These are phyloP conservation scores for Parochlus steinenii DNA, from an alignment of 2,888 invertebrate genomes.

Conservation along the genomic window DNA sequence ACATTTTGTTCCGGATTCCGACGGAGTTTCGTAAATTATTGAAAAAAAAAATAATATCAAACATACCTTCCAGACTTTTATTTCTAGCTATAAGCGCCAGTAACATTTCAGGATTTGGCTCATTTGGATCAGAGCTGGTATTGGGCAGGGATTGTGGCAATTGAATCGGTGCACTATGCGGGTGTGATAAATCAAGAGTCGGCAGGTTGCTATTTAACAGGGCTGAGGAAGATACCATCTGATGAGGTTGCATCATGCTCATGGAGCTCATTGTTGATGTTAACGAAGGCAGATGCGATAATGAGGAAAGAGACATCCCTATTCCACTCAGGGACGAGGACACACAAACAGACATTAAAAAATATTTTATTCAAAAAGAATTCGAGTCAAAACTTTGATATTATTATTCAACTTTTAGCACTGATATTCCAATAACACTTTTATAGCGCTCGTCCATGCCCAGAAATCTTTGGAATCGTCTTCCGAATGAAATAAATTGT, in stretches of 20 bases:
- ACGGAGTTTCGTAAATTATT: slow-evolving; percentile 10
- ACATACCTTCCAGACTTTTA: slow-evolving; percentile 76
- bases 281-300: slow-evolving; percentile 16
- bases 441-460: no score
- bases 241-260: slow-evolving; percentile 27
- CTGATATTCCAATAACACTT: no score
- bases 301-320: slow-evolving; percentile 6
- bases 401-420: no score
- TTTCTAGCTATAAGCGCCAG: slow-evolving; percentile 71
- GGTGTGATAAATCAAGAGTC: slow-evolving; percentile 27
- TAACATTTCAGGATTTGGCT: slow-evolving; percentile 70
- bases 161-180: slow-evolving; percentile 15
- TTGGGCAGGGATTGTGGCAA: slow-evolving; percentile 7
- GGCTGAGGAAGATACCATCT: slow-evolving; percentile 19
- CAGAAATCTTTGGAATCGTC: no score
- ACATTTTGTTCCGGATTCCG: no score
- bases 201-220: slow-evolving; percentile 26
- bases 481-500: no score
- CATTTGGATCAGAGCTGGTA: slow-evolving; percentile 19
- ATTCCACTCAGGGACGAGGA: slow-evolving; percentile 14
- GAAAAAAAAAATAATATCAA: not conserved
- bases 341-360: slow-evolving; percentile 17
- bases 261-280: no score
- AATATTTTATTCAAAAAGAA: slow-evolving; percentile 1
- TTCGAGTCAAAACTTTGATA: no score